phyloP scores from a whole-genome alignment of 1,140 invertebrate genomes.

The Meloidogyne floridensis region DNA sequence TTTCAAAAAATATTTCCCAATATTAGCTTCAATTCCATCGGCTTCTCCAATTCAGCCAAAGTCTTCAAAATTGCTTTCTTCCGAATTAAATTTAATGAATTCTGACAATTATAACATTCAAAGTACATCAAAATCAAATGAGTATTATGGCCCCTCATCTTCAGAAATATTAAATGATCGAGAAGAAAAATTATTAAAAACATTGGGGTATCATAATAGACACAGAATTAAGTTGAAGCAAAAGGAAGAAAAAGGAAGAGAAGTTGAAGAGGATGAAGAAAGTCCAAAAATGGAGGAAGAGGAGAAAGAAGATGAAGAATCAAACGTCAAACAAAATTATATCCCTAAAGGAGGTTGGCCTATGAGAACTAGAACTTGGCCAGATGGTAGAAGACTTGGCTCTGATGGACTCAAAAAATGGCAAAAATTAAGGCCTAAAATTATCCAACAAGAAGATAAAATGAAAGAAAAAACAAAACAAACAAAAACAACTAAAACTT shows the following conservation, averaged over 20 bases:
- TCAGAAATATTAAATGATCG: background rate
- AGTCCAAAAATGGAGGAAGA: background rate
- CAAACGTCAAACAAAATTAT: constrained; percentile 1
- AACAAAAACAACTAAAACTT: background rate
- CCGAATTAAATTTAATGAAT: too few relatives aligned
- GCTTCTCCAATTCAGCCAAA: too few relatives aligned
- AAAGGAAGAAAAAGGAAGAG: background rate
- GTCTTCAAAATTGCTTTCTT: too few relatives aligned
- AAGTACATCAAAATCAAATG: too few relatives aligned
- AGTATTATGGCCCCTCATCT: background rate
- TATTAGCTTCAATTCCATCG: too few relatives aligned
- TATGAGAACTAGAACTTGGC: constrained; percentile 20
- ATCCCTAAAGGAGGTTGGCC: constrained; percentile 26
- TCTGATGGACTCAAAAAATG: constrained; percentile 24
- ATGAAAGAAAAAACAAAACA: background rate
- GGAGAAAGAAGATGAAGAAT: background rate
- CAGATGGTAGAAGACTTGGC: constrained; percentile 18
- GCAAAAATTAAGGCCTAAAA: constrained; percentile 17
- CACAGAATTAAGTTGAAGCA: background rate
- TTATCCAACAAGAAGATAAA: background rate
- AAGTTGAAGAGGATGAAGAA: too few relatives aligned
- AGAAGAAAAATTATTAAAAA: background rate
- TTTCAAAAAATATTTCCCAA: too few relatives aligned
- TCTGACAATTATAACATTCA: too few relatives aligned
- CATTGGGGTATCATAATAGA: background rate